phyloP scores from a whole-genome alignment of 2,113 vertebrate genomes.

The Catharus minimus region DNA sequence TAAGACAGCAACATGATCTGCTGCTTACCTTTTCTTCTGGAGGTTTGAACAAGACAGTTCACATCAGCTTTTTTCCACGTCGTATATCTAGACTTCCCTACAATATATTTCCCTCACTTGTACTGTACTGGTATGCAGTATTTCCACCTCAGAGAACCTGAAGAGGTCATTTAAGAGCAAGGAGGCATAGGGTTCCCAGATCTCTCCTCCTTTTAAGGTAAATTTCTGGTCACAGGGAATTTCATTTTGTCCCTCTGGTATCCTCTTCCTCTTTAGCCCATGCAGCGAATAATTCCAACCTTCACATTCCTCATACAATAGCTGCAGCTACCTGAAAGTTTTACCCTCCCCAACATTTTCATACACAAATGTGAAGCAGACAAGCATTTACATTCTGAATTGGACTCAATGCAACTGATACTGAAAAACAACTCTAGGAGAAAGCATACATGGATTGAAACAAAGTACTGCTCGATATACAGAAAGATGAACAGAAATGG shows the following conservation, averaged over 20 bases:
- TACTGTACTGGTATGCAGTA: rapidly evolving
- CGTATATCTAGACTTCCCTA: neutral
- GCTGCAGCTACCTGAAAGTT: neutral
- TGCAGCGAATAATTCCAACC: neutral
- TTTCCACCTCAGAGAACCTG: neutral
- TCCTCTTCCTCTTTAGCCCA: neutral
- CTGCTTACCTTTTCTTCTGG: neutral
- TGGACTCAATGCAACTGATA: neutral
- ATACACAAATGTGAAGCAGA: neutral
- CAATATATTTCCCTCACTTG: neutral
- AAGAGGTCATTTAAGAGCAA: neutral
- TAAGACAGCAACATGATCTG: neutral
- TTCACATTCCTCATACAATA: neutral
- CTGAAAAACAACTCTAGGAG: neutral
- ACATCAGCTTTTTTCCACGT: neutral
- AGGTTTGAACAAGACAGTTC: neutral
- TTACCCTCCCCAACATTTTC: neutral
- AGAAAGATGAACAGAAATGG: neutral
- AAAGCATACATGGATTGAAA: neutral
- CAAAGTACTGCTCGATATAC: neutral
- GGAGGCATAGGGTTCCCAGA: neutral
- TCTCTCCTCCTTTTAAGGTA: neutral
- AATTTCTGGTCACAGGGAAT: neutral
- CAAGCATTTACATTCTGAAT: neutral
- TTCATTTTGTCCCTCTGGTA: neutral